These are phyloP conservation scores for Acanthosoma haemorrhoidale DNA, from an alignment of 2,888 invertebrate genomes.

Conservation along the genomic window DNA sequence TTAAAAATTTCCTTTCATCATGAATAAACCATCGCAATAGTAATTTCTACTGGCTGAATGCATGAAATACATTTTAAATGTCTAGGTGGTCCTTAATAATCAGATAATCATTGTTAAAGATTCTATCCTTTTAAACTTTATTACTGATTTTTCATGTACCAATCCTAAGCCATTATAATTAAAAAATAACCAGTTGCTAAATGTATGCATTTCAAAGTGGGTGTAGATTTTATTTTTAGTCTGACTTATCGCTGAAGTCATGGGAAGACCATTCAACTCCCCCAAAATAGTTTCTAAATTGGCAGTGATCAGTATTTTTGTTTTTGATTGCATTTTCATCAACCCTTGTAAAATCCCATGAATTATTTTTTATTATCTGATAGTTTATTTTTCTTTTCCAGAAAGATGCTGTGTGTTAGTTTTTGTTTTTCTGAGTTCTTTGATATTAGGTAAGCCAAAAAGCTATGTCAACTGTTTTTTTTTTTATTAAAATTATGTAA, in stretches of 20 bases:
- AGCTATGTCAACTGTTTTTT: neutral
- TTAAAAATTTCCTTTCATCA: no score
- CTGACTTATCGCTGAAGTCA: conserved; percentile 17
- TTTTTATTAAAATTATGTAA: no score
- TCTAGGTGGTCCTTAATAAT: no score
- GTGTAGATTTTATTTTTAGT: conserved; percentile 23
- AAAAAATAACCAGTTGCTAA: no score
- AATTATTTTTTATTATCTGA: neutral
- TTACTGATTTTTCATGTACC: no score
- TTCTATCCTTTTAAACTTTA: no score
- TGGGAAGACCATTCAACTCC: conserved; percentile 25
- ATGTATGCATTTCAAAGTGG: neutral
- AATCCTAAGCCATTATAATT: no score
- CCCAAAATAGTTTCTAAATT: conserved; percentile 30
- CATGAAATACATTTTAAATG: no score
- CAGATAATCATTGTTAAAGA: no score
- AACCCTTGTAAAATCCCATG: neutral
- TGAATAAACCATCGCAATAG: no score
- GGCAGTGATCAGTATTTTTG: conserved; percentile 14
- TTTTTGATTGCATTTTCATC: neutral
- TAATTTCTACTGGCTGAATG: no score
- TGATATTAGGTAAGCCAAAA: conserved; percentile 18
- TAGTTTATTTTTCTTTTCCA: conserved; percentile 7
- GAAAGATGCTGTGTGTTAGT: conserved; percentile 21
- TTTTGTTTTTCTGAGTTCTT: conserved; percentile 15